A percentile compares a stretch with the other conserved stretches of the same genome.
Evolutionary conservation across 2,113 vertebrate species (phyloP).

Genomic region (Syrmaticus mikado): DNA sequence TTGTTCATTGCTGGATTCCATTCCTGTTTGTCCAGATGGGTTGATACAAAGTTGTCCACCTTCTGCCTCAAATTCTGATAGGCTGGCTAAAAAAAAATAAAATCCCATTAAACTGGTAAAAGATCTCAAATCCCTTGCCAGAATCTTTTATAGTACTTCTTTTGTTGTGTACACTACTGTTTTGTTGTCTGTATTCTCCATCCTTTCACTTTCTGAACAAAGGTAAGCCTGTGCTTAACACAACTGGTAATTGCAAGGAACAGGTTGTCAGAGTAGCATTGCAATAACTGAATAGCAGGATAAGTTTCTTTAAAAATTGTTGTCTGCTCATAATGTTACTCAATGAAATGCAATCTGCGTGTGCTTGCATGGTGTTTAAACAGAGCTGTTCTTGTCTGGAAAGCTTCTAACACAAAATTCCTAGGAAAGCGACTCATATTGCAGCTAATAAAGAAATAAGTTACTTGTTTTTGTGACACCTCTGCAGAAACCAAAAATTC

Average conservation of each 20-base stretch:
- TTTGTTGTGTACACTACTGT: background rate
- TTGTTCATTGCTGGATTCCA: constrained; percentile 98
- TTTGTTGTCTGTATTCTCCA: background rate
- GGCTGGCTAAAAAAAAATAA: constrained; percentile 82
- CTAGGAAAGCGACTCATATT: background rate
- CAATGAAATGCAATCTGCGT: background rate
- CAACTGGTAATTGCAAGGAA: background rate
- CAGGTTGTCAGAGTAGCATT: background rate
- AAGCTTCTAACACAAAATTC: background rate
- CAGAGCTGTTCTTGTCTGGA: background rate
- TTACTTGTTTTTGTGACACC: background rate
- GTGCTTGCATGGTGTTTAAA: background rate
- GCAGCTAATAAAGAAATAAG: background rate
- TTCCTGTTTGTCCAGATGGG: constrained; percentile 93
- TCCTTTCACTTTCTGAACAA: constrained; percentile 10
- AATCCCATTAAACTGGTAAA: background rate
- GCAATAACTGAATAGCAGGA: background rate
- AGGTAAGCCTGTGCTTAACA: background rate
- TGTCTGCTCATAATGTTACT: background rate
- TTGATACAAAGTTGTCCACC: constrained; percentile 96
- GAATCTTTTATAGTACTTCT: background rate
- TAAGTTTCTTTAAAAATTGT: background rate
- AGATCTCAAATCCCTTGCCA: background rate
- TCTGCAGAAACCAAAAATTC: background rate
- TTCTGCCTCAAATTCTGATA: constrained; percentile 98